Evolutionary conservation across 2,113 vertebrate genomes (phyloP).

Genomic region (Pithys albifrons): DNA sequence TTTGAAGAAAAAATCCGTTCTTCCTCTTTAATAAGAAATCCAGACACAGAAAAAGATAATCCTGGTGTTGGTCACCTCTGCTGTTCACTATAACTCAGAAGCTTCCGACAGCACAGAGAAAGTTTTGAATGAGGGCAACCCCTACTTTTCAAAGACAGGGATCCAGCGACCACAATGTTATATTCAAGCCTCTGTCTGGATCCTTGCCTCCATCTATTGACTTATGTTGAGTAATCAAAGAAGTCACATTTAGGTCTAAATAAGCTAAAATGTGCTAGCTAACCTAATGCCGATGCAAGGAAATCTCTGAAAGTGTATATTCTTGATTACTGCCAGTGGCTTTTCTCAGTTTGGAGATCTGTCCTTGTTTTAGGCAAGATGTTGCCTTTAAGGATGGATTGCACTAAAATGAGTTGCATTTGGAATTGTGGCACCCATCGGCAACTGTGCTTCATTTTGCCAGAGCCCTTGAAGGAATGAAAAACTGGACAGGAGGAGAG

Average conservation of each 20-base stretch:
- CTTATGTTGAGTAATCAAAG: neutral
- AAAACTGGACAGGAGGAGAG: neutral
- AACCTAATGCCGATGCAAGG: neutral
- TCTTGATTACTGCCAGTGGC: neutral
- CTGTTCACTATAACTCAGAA: neutral
- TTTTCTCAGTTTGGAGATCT: neutral
- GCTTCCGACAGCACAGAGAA: neutral
- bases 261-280: neutral
- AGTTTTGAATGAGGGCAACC: neutral
- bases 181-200: neutral
- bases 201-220: neutral
- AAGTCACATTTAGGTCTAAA: neutral
- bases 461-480: neutral
- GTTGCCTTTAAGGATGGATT: neutral
- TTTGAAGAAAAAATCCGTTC: neutral
- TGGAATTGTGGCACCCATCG: neutral
- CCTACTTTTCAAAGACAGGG: neutral
- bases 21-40: neutral
- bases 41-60: neutral
- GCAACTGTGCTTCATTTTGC: neutral
- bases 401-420: neutral
- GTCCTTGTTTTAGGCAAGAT: neutral
- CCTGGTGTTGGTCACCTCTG: neutral
- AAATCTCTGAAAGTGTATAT: neutral
- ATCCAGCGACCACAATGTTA: neutral